A percentile compares a stretch with the other conserved stretches of the same genome.
These are phyloP conservation scores for Halichoerus grypus DNA, from an alignment of 2,113 vertebrate genomes.

Conservation along the genomic window DNA sequence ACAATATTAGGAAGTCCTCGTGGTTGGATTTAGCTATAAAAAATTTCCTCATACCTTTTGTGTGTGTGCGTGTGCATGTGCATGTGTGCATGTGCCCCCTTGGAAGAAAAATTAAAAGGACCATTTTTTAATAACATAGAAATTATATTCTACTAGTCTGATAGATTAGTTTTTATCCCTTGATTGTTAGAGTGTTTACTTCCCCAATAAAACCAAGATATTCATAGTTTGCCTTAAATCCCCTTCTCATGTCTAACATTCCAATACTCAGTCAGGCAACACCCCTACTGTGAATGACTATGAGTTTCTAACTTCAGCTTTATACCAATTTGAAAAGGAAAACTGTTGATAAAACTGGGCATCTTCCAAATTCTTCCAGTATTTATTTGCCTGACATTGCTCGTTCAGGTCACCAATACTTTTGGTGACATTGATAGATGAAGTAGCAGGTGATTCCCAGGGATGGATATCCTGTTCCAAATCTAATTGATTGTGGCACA, in stretches of 20 bases:
- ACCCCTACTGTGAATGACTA: background rate
- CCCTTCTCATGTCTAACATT: background rate
- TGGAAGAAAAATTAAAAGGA: background rate
- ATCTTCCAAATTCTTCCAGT: background rate
- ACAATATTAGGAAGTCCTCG: background rate
- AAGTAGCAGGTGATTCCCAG: constrained; percentile 64
- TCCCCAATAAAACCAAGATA: constrained; percentile 4
- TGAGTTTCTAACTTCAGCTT: constrained; percentile 2
- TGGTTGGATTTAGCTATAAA: background rate
- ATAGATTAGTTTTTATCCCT: constrained; percentile 6
- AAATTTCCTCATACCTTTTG: background rate
- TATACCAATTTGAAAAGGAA: constrained; percentile 5
- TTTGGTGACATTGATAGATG: constrained; percentile 67
- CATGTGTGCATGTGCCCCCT: background rate
- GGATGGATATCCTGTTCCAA: constrained; percentile 64
- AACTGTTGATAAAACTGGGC: background rate
- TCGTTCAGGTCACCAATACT: constrained; percentile 15
- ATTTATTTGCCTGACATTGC: constrained; percentile 28
- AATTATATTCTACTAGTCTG: background rate
- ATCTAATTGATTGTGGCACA: constrained; percentile 58
- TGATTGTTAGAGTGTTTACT: constrained; percentile 27
- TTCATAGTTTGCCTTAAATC: background rate
- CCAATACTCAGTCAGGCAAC: background rate
- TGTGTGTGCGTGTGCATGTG: background rate
- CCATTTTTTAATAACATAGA: background rate